Evolutionary conservation across 2,113 vertebrate species (phyloP).

Genomic region (Dicentrarchus labrax): DNA sequence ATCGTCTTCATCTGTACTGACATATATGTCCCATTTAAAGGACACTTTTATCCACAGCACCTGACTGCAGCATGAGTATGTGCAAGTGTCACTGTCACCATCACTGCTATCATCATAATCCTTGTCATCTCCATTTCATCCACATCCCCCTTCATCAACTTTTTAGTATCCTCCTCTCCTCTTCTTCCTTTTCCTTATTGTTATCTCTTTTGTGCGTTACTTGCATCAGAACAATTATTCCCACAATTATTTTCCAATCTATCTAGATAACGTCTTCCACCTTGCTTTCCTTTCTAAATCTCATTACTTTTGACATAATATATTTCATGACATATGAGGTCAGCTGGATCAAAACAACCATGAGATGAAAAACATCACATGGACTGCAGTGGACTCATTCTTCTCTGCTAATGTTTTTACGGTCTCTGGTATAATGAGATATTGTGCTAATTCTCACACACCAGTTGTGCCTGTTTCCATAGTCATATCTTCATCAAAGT

Average conservation of each 20-base stretch:
- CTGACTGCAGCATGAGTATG: neutral
- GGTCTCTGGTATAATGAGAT: neutral
- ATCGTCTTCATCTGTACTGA: constrained; percentile 5
- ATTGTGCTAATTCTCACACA: neutral
- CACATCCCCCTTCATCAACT: constrained; percentile 1
- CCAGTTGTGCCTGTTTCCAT: neutral
- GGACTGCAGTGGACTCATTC: neutral
- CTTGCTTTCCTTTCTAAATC: neutral
- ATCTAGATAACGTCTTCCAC: neutral
- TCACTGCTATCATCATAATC: neutral
- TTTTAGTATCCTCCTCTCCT: neutral
- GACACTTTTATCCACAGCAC: constrained; percentile 5
- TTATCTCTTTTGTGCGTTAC: neutral
- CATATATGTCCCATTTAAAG: neutral
- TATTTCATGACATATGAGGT: neutral
- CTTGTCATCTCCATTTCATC: neutral
- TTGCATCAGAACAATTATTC: neutral
- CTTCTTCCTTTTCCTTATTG: neutral
- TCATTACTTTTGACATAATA: neutral
- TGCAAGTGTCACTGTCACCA: neutral
- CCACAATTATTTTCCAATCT: neutral
- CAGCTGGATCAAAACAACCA: neutral
- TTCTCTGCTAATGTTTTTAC: neutral
- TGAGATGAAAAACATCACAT: too few species aligned
- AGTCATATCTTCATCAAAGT: neutral